Percentiles rank a stretch among this genome's conserved stretches.
Conservation (phyloP, 2,113 vertebrate species). For the cat (Felis catus) region DNA sequence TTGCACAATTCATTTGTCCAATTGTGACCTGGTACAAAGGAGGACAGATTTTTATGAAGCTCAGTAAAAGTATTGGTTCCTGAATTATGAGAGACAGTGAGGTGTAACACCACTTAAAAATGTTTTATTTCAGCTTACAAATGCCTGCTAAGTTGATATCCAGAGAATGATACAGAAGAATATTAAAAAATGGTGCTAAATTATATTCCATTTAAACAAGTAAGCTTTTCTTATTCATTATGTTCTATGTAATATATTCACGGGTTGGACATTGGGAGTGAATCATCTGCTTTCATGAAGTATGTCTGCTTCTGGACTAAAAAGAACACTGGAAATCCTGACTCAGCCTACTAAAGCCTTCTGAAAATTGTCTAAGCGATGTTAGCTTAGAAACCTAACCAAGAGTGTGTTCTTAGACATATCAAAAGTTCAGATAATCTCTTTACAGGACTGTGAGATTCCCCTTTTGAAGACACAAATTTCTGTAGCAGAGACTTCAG, state of each 20-base stretch:
- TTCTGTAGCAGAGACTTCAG: not conserved
- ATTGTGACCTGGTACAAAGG: not conserved
- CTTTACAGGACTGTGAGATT: not conserved
- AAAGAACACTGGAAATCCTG: not conserved
- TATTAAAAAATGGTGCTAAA: not conserved
- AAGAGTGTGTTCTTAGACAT: not conserved
- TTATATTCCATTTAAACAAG: not conserved
- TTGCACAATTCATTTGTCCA: not conserved
- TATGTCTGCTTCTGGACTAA: not conserved
- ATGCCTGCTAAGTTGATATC: not conserved
- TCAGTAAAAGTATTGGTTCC: not conserved
- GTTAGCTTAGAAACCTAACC: not conserved
- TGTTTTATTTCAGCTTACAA: not conserved
- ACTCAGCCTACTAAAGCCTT: not conserved
- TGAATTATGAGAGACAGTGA: not conserved
- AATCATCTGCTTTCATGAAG: not conserved
- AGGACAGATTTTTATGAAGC: not conserved
- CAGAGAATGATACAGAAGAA: not conserved
- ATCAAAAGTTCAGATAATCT: not conserved
- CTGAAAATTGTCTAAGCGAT: not conserved
- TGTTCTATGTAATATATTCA: not conserved
- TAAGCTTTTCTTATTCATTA: not conserved
- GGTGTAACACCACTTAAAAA: not conserved
- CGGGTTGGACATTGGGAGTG: not conserved
- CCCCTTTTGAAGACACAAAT: not conserved